Base-by-base conservation (phyloP, 2,888 invertebrate genomes). In the Drosophila kambysellisi region DNA sequence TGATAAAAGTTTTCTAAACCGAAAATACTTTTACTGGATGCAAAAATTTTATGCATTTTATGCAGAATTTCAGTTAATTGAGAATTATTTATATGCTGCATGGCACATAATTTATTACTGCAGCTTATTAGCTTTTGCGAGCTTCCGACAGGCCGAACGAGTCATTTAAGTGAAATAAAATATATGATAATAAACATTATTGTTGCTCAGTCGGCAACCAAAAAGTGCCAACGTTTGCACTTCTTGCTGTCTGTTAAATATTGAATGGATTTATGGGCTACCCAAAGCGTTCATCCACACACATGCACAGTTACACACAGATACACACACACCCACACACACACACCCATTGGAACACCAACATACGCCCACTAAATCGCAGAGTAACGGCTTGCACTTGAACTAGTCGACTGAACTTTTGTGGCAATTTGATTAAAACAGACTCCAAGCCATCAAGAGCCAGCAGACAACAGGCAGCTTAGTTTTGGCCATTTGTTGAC, bases 151-250 rank as follows among this genome's bases (percentile, higher is more conserved):
- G 76, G 25, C 66, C 63, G 39, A 43, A 54, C 68, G 67, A 83
- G 75, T 88, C 89, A 88, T 86, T 87, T 88, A 88, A 90, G 88
- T 87, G 89, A 79, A 90, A 89, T 88, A 81, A 90, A 87, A 87
- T 90, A 87, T 83, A 90, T 86, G 89, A 88, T 88, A 88, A 87
- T 87, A 87, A 88, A 87, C 90, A 88, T 79, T 83, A 78, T 86
- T 81, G 79, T 72, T 72, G 83, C 74, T 71, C 76, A 82, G 82
- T 71, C 63, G 72, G 65, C 69, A 57, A 30, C 58, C 73, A 77
- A 73, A 89, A 80, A 80, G 74, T 77, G 90, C 82, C 74, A 82
- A 88, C 88, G 90, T 74, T 78, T 84, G 90, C 89, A 85, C 74
- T 80, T 87, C 82, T 88, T 76, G 70, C 74, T 81, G 82, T 84